Evolutionary conservation across 2,113 vertebrate genomes (phyloP).

Genomic region (Pantherophis guttatus): DNA sequence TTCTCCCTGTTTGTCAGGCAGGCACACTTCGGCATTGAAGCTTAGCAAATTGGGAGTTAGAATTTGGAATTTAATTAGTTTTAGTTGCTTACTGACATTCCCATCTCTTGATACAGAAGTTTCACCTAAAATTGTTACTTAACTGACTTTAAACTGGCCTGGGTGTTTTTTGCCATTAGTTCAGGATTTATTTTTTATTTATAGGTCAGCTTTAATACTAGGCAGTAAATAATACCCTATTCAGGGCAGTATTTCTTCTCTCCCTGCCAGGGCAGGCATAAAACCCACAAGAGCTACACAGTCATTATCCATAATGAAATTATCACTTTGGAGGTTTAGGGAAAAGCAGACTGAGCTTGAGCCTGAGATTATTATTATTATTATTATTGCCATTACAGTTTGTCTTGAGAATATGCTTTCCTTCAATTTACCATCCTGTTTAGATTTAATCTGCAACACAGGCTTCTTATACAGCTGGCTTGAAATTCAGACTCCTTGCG

Average conservation of each 20-base stretch:
- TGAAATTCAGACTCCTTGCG: slow-evolving; percentile 4
- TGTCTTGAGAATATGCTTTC: slow-evolving; percentile 6
- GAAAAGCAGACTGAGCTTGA: background rate
- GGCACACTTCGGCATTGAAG: background rate
- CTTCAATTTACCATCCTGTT: slow-evolving; percentile 1
- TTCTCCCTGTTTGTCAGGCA: background rate
- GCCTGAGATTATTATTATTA: background rate
- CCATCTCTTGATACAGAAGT: background rate
- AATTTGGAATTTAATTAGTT: background rate
- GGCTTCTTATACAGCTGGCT: slow-evolving; percentile 26
- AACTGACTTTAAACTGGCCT: background rate
- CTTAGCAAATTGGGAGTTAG: background rate
- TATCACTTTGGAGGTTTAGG: background rate
- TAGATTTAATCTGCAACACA: slow-evolving; percentile 17
- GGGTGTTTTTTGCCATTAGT: background rate
- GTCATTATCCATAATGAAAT: background rate
- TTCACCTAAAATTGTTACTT: background rate
- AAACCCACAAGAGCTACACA: background rate
- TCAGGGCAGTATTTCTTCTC: background rate
- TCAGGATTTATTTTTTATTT: background rate
- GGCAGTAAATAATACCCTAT: background rate
- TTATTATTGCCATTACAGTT: background rate
- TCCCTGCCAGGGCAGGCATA: background rate
- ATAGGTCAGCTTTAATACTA: background rate
- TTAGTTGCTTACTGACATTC: background rate